Evolutionary conservation across 2,113 vertebrate genomes (phyloP).

Genomic region (Panthera uncia): DNA sequence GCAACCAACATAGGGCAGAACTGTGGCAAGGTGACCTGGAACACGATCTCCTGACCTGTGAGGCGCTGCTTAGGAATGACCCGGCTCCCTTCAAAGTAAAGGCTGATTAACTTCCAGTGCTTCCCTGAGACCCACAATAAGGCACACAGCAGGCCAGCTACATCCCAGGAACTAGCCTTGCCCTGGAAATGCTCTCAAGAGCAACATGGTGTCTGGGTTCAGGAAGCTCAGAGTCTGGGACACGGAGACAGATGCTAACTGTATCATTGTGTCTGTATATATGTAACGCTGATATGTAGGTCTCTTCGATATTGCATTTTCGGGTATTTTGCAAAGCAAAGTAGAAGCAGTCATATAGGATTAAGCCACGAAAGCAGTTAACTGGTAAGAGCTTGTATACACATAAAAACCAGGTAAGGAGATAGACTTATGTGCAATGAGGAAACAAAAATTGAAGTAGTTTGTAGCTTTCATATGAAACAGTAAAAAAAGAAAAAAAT

Average conservation of each 20-base stretch:
- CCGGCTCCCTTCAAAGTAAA: background rate
- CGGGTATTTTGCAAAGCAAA: slow-evolving; percentile 54
- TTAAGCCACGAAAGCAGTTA: slow-evolving; percentile 65
- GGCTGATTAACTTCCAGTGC: background rate
- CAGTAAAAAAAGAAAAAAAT: slow-evolving; percentile 48
- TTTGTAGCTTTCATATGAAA: slow-evolving; percentile 60
- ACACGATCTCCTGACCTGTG: rapidly evolving
- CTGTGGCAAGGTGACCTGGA: background rate
- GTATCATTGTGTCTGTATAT: rapidly evolving
- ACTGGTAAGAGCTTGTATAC: slow-evolving; percentile 77
- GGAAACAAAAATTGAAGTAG: slow-evolving; percentile 61
- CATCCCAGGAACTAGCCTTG: background rate
- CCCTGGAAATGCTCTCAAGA: background rate
- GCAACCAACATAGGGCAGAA: background rate
- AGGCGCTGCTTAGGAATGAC: background rate
- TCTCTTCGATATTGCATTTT: background rate
- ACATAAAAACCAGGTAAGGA: slow-evolving; percentile 57
- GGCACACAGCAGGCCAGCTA: background rate
- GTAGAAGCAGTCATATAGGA: slow-evolving; percentile 56
- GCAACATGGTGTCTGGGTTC: background rate
- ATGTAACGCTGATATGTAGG: background rate
- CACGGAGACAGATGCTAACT: background rate
- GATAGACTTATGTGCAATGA: slow-evolving; percentile 79
- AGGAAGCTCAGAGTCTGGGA: background rate
- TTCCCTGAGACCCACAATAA: background rate